phyloP scores from a whole-genome alignment of 2,888 invertebrate species.

The Tachina fera region DNA sequence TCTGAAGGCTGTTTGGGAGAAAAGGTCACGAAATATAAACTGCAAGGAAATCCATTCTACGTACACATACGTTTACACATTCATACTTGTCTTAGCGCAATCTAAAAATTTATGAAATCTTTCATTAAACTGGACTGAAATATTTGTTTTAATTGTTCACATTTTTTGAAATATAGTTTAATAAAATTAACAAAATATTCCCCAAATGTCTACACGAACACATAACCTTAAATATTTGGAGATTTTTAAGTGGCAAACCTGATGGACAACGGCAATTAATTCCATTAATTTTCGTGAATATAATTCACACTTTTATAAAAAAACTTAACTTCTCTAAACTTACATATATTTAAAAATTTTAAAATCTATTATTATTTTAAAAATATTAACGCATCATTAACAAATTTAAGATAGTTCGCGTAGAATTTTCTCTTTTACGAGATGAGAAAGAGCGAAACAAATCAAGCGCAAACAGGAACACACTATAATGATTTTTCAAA shows the following conservation, averaged over 20 bases:
- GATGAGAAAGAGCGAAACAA: neutral
- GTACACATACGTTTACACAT: neutral
- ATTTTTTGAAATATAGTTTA: too few species aligned
- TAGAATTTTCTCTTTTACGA: constrained; percentile 48
- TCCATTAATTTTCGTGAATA: neutral
- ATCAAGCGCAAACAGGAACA: constrained; percentile 3
- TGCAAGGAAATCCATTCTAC: neutral
- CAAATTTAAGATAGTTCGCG: constrained; percentile 60
- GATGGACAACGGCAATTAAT: neutral
- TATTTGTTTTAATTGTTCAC: too few species aligned
- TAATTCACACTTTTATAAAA: too few species aligned
- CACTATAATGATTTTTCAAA: neutral
- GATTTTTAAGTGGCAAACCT: neutral
- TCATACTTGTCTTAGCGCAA: neutral
- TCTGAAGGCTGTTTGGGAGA: constrained; percentile 27
- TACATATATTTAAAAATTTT: constrained; percentile 44
- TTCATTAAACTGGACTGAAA: too few species aligned
- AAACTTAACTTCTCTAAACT: neutral
- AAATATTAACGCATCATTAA: constrained; percentile 53
- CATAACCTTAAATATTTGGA: constrained; percentile 59
- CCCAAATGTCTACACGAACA: constrained; percentile 53
- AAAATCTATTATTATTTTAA: constrained; percentile 10
- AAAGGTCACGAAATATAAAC: neutral
- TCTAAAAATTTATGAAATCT: too few species aligned
- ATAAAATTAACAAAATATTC: too few species aligned